Evolutionary conservation across 2,797 vertebrate species (phyloP), one percentile per base, ranked within the genome.

Genomic region (Heliangelus exortis): DNA sequence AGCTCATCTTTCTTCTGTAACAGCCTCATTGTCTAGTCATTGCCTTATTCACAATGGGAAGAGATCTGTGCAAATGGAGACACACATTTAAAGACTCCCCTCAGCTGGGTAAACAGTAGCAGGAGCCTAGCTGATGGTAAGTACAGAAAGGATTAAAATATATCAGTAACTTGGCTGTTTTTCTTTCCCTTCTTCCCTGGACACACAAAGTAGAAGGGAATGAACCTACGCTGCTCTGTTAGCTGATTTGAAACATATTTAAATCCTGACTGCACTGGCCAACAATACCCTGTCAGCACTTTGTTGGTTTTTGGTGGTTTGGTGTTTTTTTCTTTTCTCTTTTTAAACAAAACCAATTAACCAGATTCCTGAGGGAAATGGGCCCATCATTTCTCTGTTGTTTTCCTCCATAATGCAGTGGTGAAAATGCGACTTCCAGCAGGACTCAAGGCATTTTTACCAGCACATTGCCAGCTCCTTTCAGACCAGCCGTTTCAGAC

Each of bases 11-110:
- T 97, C 94, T 98, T 95, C 92, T 92, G 92, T 95, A 98, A 98
- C 95, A 96, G 92, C 96, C 96, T 91, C 96, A 97, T 97, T 98
- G 97, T 97, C 96, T 96, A 96, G 90, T 96, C 95, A 91, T 96
- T 94, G 47, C 94, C 85, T 96, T 93, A 91, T 94, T 97, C 97
- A 97, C 83, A 90, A 94, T 90, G 95, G 84, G 36, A 96, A 87
- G 74, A 94, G 80, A 96, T 91, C 95, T 55, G 4, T 95, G 93
- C 94, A 94, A 93, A 97, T 67, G 92, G 89, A 96, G 96, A 96
- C 95, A 62, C 82, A 72, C 91, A 63, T 94, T 97, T 96, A 97
- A 92, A 97, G 92, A 84, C 12, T 39, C 77, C 91, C 54, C 31
- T 84, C 87, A 90, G 94, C 93, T 95, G 96, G 87, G 78, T 95